These are phyloP conservation scores for Oophaga sylvatica DNA, from an alignment of 2,797 vertebrate species.

Conservation along the genomic window DNA sequence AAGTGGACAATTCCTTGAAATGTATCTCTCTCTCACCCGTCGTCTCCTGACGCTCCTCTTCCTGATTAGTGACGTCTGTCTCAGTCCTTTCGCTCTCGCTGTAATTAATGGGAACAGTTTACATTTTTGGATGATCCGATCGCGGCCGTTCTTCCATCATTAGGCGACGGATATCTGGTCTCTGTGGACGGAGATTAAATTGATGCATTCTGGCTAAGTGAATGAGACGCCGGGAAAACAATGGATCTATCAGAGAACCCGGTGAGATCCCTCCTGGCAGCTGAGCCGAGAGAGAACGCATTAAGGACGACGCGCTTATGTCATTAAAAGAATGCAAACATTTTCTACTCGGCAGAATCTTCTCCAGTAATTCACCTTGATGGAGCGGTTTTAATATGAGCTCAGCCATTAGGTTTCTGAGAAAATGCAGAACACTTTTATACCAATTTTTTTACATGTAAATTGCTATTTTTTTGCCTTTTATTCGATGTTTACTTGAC, in stretches of 20 bases:
- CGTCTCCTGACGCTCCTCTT: not conserved
- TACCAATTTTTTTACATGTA: not conserved
- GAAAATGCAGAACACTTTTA: not conserved
- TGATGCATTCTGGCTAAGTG: conserved; percentile 40
- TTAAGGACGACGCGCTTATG: conserved; percentile 7
- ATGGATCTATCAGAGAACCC: conserved; percentile 32
- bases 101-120: conserved; percentile 35
- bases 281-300: not conserved
- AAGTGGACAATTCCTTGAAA: not conserved
- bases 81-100: not conserved
- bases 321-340: conserved; percentile 40
- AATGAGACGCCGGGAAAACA: conserved; percentile 9
- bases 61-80: not conserved
- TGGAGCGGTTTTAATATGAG: conserved; percentile 33
- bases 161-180: conserved; percentile 32
- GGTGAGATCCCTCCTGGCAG: conserved; percentile 22
- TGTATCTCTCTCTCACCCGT: not conserved
- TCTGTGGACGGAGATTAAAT: conserved; percentile 28
- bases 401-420: not conserved
- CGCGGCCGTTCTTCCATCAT: not conserved
- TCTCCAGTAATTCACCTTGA: conserved; percentile 16
- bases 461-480: not conserved
- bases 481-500: not conserved
- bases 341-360: not conserved
- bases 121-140: conserved; percentile 32